phyloP scores from a whole-genome alignment of 2,113 vertebrate genomes.

The Alethe castanea region DNA sequence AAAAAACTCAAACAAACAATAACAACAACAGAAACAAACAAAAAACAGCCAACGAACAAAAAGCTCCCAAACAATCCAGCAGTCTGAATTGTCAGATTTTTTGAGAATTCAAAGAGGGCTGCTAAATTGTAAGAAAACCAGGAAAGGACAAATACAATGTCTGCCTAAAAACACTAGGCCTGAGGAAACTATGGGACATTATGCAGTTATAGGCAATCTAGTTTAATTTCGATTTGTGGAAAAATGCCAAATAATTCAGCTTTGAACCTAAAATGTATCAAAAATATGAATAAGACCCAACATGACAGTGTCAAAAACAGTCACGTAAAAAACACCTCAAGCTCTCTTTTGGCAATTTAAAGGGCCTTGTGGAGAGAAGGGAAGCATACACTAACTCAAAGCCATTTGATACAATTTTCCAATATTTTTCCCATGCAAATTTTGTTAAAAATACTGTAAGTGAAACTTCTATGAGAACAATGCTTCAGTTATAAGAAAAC shows the following conservation, averaged over 20 bases:
- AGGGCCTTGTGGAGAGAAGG: not conserved
- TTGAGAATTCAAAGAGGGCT: not conserved
- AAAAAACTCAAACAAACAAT: not conserved
- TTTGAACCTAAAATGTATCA: not conserved
- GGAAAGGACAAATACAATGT: not conserved
- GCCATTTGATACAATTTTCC: not conserved
- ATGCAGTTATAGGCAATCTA: not conserved
- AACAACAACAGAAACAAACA: not conserved
- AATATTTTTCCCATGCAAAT: not conserved
- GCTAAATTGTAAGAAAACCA: not conserved
- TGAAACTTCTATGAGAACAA: not conserved
- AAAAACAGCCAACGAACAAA: not conserved
- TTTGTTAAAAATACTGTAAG: not conserved
- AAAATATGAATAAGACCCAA: not conserved
- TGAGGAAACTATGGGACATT: not conserved
- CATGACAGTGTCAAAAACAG: not conserved
- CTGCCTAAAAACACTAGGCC: not conserved
- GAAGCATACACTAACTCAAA: not conserved
- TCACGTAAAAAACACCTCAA: not conserved
- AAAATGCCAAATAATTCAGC: not conserved
- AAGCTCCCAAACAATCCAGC: rapidly evolving
- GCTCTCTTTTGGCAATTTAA: not conserved
- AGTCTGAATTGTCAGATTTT: not conserved
- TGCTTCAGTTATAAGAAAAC: not conserved
- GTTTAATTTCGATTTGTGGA: not conserved